Evolutionary conservation across 2,797 vertebrate species (phyloP).

Genomic region (Avahi laniger): DNA sequence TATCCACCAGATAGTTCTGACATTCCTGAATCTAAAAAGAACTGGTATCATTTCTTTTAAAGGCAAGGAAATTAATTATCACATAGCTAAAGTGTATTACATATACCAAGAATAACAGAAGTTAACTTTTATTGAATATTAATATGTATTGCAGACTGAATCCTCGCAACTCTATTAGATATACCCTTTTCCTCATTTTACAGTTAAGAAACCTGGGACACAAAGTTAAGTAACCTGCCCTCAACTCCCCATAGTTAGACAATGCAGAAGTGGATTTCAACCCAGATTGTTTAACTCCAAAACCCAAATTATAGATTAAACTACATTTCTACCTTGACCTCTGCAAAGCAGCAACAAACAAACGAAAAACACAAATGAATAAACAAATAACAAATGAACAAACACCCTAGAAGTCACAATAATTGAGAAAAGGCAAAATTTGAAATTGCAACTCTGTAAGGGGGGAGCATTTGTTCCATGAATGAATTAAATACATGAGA

Average conservation of each 20-base stretch:
- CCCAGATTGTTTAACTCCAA: neutral
- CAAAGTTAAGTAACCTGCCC: neutral
- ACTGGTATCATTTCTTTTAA: constrained; percentile 7
- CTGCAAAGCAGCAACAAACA: constrained; percentile 39
- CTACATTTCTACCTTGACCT: neutral
- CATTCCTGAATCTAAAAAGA: constrained; percentile 24
- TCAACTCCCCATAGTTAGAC: neutral
- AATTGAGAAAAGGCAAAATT: neutral
- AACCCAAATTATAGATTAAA: neutral
- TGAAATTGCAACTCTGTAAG: neutral
- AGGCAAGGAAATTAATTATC: neutral
- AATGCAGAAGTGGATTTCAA: neutral
- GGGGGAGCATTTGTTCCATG: neutral
- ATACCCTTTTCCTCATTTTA: constrained; percentile 16
- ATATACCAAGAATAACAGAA: neutral
- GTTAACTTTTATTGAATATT: neutral
- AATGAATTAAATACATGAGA: neutral
- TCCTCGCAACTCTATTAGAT: neutral
- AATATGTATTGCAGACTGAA: neutral
- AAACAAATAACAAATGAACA: neutral
- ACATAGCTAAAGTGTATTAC: neutral
- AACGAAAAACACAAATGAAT: neutral
- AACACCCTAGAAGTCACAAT: neutral
- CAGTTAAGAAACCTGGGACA: constrained; percentile 28
- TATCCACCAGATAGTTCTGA: constrained; percentile 22